phyloP scores from a whole-genome alignment of 2,888 invertebrate genomes.

The Rhodophaea formosa region DNA sequence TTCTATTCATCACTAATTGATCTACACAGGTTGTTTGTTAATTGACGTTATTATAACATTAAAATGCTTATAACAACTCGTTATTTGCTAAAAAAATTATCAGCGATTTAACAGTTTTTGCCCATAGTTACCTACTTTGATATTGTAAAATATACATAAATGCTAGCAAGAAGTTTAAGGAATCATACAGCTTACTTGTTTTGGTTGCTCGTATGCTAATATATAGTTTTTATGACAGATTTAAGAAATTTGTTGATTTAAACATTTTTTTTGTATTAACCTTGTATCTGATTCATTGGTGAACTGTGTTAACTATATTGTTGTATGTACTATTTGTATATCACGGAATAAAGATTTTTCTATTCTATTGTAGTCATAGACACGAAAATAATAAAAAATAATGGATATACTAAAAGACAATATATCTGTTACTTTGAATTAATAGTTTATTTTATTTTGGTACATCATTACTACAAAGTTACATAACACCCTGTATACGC shows the following conservation, averaged over 20 bases:
- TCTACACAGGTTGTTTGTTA: conserved; percentile 40
- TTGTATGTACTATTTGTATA: too few species aligned
- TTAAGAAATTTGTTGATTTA: too few species aligned
- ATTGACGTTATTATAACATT: conserved; percentile 29
- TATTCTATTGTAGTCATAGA: too few species aligned
- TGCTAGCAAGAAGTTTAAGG: background rate
- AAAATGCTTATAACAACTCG: background rate
- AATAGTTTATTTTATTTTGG: background rate
- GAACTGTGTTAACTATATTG: too few species aligned
- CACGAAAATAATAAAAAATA: too few species aligned
- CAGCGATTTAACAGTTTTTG: background rate
- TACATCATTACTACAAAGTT: background rate
- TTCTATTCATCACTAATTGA: conserved; percentile 45
- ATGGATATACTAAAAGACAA: too few species aligned
- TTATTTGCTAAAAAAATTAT: background rate
- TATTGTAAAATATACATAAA: background rate
- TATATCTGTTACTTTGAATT: background rate
- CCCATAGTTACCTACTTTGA: background rate
- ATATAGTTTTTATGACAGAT: too few species aligned
- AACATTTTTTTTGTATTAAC: too few species aligned
- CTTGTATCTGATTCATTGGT: too few species aligned
- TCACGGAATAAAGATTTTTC: too few species aligned
- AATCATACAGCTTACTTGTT: too few species aligned
- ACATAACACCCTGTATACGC: conserved; percentile 21
- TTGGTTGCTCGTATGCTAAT: too few species aligned